Evolutionary conservation across 2,888 invertebrate species (phyloP).

Genomic region (Shargacucullia verbasci): DNA sequence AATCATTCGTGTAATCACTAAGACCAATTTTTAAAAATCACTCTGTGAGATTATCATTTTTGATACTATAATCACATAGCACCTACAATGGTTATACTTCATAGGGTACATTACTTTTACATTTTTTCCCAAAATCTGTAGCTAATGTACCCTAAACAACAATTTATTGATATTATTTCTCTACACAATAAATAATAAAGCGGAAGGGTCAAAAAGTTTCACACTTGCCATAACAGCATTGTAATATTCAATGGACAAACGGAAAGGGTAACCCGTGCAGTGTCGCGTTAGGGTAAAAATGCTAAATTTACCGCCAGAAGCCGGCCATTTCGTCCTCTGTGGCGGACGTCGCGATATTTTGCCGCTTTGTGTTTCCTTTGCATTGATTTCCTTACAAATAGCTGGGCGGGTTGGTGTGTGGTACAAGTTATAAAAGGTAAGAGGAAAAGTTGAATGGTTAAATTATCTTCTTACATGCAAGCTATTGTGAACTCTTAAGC

Average conservation of each 20-base stretch:
- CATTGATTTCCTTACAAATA: slow-evolving; percentile 83
- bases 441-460: no score
- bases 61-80: no score
- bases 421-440: slow-evolving; percentile 51
- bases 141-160: slow-evolving; percentile 82
- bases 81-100: no score
- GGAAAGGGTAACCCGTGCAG: slow-evolving; percentile 69
- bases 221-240: slow-evolving; percentile 78
- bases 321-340: slow-evolving; percentile 80
- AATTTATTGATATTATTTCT: slow-evolving; percentile 81
- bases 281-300: slow-evolving; percentile 62
- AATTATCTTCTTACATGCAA: background rate
- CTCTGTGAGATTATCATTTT: no score
- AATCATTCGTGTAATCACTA: no score
- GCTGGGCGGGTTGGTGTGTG: slow-evolving; percentile 62
- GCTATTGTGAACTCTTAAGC: no score
- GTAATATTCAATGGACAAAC: slow-evolving; percentile 75
- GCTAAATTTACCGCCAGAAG: slow-evolving; percentile 78
- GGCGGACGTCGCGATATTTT: slow-evolving; percentile 83
- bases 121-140: slow-evolving; percentile 61
- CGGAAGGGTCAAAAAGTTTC: slow-evolving; percentile 80
- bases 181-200: slow-evolving; percentile 79
- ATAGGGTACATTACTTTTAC: slow-evolving; percentile 3
- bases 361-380: slow-evolving; percentile 82
- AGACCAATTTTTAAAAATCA: no score